Evolutionary conservation across 2,888 invertebrate species (phyloP), one percentile per base, ranked within the genome.

Genomic region (Acleris cristana): DNA sequence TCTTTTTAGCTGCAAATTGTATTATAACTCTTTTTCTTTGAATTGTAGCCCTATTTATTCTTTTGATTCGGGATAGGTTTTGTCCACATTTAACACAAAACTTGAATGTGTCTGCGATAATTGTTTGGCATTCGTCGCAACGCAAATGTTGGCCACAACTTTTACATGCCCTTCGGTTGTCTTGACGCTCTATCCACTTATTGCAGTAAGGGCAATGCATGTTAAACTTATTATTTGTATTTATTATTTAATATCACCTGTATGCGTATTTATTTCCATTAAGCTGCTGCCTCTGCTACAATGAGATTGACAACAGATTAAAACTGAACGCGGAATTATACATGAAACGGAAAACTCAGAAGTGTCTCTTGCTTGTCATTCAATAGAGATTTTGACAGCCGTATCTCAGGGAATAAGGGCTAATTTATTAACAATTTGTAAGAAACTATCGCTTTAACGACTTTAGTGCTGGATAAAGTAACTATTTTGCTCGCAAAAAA

Each of bases 101-200:
- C 53, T 26, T 53, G 26, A 53, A 53, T 53, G 53, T 53, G 53
- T 53, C 53, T 53, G 23, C 53, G 54, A 54, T 54, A 30, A 54
- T 54, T 30, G 30, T n/a, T 30, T 34, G 54, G 54, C 54, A 54
- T 54, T 54, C 54, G 30, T 54, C 54, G 54, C 54, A 54, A 54
- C 54, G 54, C 18, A 54, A 54, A 54, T 30, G 54, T 54, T 54
- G 54, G 30, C 54, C 54, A 54, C 54, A 54, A n/a, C 54, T 30
- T 54, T 54, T 54, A 54, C 54, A 30, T 30, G 54, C 54, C 30
- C 18, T 54, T 54, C 34, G 54, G 54, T 54, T 30, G 54, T 54
- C 54, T 54, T 54, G 54, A n/a, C 54, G 54, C 54, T 54, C 30
- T 30, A 54, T 54, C 54, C 54, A 54, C 30, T 30, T 54, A 54